Evolutionary conservation across 2,797 vertebrate genomes (phyloP), one percentile per base, ranked within the genome.

Genomic region (Chaetophractus vellerosus): DNA sequence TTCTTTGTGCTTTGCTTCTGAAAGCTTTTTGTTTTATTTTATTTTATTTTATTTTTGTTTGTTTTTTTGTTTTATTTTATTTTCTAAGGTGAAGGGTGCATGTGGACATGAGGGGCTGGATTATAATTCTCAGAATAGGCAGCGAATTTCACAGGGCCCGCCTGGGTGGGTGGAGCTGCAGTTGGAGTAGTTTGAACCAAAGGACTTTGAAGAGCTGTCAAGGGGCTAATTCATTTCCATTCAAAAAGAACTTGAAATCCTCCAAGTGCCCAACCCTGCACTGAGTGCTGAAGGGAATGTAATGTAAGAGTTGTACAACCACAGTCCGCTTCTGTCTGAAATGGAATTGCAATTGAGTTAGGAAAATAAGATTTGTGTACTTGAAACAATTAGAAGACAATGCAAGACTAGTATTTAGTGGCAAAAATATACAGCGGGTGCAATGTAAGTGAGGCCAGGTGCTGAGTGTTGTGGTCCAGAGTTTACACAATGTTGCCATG

Each of bases 1-100:
- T 92, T 96, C 96, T 97, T 95, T 94, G 76, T 50, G 69, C 41
- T 84, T 92, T 71, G 52, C 82, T 94, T 90, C 83, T 86, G 83
- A 97, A 96, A 78, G 66, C 55, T 86, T 64, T 76, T 92, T 78
- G 45, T 45, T 94, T 76, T 41, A 72, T 81, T 96, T 88, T 94
- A 79, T 10, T 82, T 81, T 92, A 79, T 10, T 82, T 81, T 92
- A 79, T 10, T 82, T 81, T 92, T n/a, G n/a, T n/a, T n/a, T n/a
- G n/a, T n/a, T n/a, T n/a, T n/a, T n/a, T n/a, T n/a, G n/a, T 64
- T 76, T 92, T 78, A 8, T 45, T 94, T 76, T 41, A 79, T 10
- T 82, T 81, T 92, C 24, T n/a, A 69, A 91, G 31, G 75, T 76
- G 64, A 78, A 31, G 52, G 61, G 50, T 64, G 90, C 15, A 8